These are phyloP conservation scores for Chloebia gouldiae DNA, from an alignment of 2,113 vertebrate species.

Conservation along the genomic window DNA sequence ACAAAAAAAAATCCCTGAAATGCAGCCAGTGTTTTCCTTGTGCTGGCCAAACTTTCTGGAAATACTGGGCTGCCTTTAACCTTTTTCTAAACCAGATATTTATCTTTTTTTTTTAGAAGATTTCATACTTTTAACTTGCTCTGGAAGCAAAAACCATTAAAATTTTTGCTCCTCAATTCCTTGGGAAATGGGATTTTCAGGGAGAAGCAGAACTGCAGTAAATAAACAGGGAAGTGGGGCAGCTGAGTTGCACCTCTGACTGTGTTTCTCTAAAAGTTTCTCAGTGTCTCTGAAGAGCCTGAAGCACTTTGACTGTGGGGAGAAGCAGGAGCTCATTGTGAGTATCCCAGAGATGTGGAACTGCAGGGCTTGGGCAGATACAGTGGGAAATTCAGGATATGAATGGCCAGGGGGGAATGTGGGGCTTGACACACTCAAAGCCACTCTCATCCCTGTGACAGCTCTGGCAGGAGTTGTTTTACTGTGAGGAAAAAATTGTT, in stretches of 20 bases:
- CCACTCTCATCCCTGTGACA: accelerated
- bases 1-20: not conserved
- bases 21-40: accelerated
- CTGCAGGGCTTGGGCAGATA: accelerated
- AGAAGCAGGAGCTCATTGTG: constrained; percentile 81
- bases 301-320: constrained; percentile 89
- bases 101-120: not conserved
- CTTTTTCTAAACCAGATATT: not conserved
- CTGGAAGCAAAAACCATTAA: not conserved
- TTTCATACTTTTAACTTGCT: not conserved
- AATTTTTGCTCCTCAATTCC: not conserved
- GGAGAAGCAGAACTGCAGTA: not conserved
- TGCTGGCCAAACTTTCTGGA: not conserved
- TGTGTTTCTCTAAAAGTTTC: constrained; percentile 74
- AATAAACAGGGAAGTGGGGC: not conserved
- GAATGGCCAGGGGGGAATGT: accelerated
- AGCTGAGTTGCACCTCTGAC: not conserved
- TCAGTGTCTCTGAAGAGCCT: constrained; percentile 78
- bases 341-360: not conserved
- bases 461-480: not conserved
- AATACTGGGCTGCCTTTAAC: not conserved
- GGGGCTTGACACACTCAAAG: not conserved
- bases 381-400: accelerated
- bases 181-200: not conserved
- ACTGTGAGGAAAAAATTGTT: accelerated